phyloP scores from a whole-genome alignment of 2,113 vertebrate species.

The Coptodon rendalli region DNA sequence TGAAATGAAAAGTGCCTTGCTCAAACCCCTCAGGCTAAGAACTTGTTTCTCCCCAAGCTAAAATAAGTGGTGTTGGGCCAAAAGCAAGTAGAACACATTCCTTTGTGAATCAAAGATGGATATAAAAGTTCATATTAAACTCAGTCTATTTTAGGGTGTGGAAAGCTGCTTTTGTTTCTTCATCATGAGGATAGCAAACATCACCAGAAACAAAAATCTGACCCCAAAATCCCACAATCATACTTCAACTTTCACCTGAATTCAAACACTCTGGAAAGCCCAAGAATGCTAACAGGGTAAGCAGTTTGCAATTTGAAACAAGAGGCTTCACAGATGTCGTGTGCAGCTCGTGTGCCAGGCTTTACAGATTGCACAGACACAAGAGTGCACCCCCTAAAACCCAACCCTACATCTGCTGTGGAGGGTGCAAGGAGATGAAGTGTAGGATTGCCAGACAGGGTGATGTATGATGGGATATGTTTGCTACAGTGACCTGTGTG shows the following conservation, averaged over 20 bases:
- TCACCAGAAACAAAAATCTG: not conserved
- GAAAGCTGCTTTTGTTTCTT: not conserved
- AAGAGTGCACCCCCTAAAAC: not conserved
- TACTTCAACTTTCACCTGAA: constrained; percentile 13
- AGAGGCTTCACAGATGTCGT: constrained; percentile 2
- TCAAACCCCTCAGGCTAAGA: not conserved
- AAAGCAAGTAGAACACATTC: constrained; percentile 13
- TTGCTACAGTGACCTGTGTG: not conserved
- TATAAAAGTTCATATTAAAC: constrained; percentile 9
- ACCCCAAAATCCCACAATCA: not conserved
- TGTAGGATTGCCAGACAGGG: not conserved
- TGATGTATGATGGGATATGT: not conserved
- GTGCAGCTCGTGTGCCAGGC: constrained; percentile 7
- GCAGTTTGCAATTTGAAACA: constrained; percentile 44
- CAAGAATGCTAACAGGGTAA: constrained; percentile 8
- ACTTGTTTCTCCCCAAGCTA: not conserved
- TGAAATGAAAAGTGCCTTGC: not conserved
- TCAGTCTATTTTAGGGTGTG: not conserved
- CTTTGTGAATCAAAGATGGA: not conserved
- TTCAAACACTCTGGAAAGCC: constrained; percentile 10
- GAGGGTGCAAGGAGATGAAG: not conserved
- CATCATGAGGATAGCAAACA: not conserved
- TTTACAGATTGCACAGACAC: constrained; percentile 5
- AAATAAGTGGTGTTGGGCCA: not conserved
- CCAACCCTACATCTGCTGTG: not conserved